Evolutionary conservation across 2,888 invertebrate genomes (phyloP), one percentile per base, ranked within the genome.

Genomic region (Calephelis perditalis): DNA sequence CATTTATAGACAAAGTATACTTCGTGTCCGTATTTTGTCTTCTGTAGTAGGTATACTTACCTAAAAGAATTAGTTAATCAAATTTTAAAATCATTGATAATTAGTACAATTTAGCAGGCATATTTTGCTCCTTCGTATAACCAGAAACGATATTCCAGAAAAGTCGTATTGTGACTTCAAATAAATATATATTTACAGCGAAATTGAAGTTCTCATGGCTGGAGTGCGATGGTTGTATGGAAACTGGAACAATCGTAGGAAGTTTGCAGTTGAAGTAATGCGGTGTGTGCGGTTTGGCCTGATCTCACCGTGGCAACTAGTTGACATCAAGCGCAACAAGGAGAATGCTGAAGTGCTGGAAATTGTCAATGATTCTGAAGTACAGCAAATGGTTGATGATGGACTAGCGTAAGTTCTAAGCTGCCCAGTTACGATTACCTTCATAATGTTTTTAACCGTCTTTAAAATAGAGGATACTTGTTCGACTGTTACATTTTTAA

Each of bases 121-220:
- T 26, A 26, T 26, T 43, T 43, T 43, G 43, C 10, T 43, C 4
- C 2, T 43, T 8, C 2, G 45, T 45, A 11, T 10, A 8, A 45
- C n/a, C 45, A n/a, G 10, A 10, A 5, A 45, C 45, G 5, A 2
- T 2, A 2, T 7, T 11, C n/a, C 15, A 36, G 40, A n/a, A 10
- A 54, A n/a, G 8, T 9, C 3, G 10, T 9, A 55, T 7, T 45
- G 26, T 45, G 46, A 46, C 12, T 45, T 44, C n/a, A 12, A 12
- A 12, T 35, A 10, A 36, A 55, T 26, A 26, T 26, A 37, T 43
- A 36, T 37, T 65, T 68, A 49, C 60, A 84, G 89, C 65, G 95
- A 95, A 81, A 93, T 94, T 87, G 95, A 96, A 81, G 93, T 96
- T 0, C 91, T 96, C 52, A 95, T 96, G 95, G 93, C 96, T 0